Conservation (phyloP, 2,113 vertebrate genomes). For the Tauraco erythrolophus region DNA sequence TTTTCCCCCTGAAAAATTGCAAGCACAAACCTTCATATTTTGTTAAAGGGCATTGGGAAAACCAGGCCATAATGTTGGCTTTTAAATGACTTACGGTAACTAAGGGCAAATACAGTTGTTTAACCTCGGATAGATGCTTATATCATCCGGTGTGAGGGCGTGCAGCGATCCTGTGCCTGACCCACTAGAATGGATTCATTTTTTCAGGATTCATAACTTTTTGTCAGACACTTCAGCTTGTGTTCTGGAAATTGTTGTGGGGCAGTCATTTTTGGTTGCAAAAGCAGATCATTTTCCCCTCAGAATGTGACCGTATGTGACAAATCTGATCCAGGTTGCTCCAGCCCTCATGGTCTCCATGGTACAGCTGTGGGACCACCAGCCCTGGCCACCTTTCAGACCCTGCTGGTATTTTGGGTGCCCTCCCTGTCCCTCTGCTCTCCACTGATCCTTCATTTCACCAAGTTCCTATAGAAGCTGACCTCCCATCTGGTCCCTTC, state of each 20-base stretch:
- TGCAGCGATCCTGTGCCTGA: background rate
- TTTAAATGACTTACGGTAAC: background rate
- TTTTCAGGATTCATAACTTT: background rate
- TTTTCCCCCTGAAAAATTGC: background rate
- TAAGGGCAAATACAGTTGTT: background rate
- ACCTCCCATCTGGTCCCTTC: background rate
- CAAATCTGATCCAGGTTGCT: background rate
- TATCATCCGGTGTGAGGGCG: background rate
- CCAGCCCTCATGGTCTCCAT: background rate
- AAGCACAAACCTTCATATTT: background rate
- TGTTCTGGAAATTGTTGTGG: background rate
- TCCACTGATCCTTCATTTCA: background rate
- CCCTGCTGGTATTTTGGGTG: accelerated
- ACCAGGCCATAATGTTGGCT: background rate
- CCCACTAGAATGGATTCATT: background rate
- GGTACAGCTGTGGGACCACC: background rate
- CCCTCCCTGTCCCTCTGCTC: background rate
- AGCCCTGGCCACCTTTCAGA: background rate
- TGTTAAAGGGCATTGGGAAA: background rate
- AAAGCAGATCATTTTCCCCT: background rate
- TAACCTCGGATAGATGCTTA: background rate
- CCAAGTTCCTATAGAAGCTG: background rate
- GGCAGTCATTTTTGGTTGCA: background rate
- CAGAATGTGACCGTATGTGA: accelerated
- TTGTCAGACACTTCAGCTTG: background rate